These are phyloP conservation scores for Portunus trituberculatus DNA, from an alignment of 1,140 invertebrate genomes.

Conservation along the genomic window DNA sequence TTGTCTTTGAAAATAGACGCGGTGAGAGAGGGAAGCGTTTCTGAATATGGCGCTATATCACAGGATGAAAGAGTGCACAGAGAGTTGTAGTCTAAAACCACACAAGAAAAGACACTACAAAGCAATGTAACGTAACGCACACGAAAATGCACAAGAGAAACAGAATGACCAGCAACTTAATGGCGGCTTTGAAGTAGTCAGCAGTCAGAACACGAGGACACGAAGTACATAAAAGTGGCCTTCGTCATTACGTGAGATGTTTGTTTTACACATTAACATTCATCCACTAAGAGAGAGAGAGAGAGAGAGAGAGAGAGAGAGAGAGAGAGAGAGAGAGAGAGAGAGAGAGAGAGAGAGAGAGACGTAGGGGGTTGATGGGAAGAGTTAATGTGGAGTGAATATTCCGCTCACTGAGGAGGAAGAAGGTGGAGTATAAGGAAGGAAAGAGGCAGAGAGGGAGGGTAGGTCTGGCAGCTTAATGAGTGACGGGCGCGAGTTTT, in stretches of 20 bases:
- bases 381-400: neutral
- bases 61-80: no score
- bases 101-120: no score
- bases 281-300: neutral
- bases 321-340: neutral
- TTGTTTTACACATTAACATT: neutral
- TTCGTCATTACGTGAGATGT: neutral
- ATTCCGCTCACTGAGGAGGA: neutral
- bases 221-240: neutral
- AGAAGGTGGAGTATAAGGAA: neutral
- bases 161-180: neutral
- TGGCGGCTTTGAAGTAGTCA: neutral
- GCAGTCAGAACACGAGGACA: neutral
- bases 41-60: no score
- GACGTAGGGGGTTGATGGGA: neutral
- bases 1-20: no score
- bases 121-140: no score
- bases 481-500: conserved; percentile 26
- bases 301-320: neutral
- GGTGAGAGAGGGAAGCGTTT: no score
- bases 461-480: conserved; percentile 9
- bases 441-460: neutral
- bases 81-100: no score
- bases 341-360: neutral
- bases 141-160: no score